Percentiles rank a stretch among this genome's conserved stretches.
phyloP scores from a whole-genome alignment of 1,140 invertebrate species.

The Helicoverpa armigera region DNA sequence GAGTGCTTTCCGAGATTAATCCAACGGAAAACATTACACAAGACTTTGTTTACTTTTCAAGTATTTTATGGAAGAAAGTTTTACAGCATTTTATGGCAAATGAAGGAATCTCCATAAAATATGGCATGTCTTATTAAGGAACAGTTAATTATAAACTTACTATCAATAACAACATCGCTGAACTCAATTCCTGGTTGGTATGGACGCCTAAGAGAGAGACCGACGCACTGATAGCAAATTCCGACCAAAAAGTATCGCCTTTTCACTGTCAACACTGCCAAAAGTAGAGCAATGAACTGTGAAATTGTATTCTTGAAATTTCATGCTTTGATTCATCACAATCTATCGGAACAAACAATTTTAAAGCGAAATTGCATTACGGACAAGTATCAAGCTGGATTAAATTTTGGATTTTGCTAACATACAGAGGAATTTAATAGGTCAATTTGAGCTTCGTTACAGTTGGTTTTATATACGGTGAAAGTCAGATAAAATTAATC shows the following conservation, averaged over 20 bases:
- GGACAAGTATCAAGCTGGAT: conserved; percentile 5
- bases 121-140: background rate
- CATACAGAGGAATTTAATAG: conserved; percentile 3
- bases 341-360: conserved; percentile 22
- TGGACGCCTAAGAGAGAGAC: background rate
- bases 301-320: conserved; percentile 19
- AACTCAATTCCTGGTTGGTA: background rate
- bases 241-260: background rate
- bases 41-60: conserved; percentile 11
- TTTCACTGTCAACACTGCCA: conserved; percentile 20
- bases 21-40: conserved; percentile 31
- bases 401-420: background rate
- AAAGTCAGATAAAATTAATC: conserved; percentile 43
- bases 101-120: background rate
- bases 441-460: background rate
- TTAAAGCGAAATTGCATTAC: conserved; percentile 21
- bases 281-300: conserved; percentile 30
- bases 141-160: background rate
- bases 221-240: background rate
- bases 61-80: background rate
- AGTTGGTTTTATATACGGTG: conserved; percentile 2
- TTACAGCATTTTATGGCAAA: background rate
- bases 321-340: conserved; percentile 27
- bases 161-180: background rate
- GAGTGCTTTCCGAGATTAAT: conserved; percentile 37